phyloP scores from a whole-genome alignment of 92 coral and sea anemone species.

The Zoanthus gigantus region DNA sequence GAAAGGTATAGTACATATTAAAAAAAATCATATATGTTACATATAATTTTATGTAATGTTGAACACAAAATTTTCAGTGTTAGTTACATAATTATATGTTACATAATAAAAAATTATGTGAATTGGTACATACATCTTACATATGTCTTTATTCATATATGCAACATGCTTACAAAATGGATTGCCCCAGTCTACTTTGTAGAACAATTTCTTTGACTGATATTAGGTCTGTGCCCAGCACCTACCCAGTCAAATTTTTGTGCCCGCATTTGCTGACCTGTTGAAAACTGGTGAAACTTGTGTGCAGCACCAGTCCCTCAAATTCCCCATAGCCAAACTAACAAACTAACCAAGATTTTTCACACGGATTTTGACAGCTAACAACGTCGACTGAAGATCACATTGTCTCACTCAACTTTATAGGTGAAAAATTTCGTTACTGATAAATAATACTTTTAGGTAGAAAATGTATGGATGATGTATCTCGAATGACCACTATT shows the following conservation, averaged over 20 bases:
- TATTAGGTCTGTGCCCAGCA: background rate
- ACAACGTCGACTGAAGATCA: background rate
- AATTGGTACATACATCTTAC: too few species aligned
- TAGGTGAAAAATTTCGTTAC: background rate
- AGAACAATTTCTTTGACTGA: too few species aligned
- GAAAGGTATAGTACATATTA: too few species aligned
- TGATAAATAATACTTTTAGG: background rate
- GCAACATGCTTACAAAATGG: too few species aligned
- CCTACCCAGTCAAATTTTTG: background rate
- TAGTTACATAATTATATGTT: too few species aligned
- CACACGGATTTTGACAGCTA: background rate
- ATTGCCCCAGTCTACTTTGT: too few species aligned
- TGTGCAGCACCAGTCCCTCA: constrained; percentile 10
- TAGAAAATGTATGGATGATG: background rate
- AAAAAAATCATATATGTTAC: too few species aligned
- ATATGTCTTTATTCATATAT: too few species aligned
- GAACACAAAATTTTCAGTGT: too few species aligned
- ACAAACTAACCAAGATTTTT: background rate
- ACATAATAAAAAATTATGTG: too few species aligned
- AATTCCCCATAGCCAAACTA: constrained; percentile 9
- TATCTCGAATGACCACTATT: background rate
- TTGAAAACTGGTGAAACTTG: constrained; percentile 5
- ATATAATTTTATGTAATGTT: too few species aligned
- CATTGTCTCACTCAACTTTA: background rate
- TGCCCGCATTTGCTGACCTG: background rate